Evolutionary conservation across 2,113 vertebrate genomes (phyloP).

Genomic region (Pseudorhombus dupliciocellatus): DNA sequence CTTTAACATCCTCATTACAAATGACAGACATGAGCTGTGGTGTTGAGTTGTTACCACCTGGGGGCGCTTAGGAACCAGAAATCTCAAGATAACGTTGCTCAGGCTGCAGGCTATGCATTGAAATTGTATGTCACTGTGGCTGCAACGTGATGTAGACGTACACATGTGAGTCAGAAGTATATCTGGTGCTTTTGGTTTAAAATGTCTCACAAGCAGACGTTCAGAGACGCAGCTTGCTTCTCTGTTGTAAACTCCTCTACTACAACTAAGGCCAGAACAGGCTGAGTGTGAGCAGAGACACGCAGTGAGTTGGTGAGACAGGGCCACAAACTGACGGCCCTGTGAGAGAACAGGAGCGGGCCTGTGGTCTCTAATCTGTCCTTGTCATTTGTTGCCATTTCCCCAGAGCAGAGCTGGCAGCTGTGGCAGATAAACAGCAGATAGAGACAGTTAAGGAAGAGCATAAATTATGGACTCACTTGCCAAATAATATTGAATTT

Average conservation of each 20-base stretch:
- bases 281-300: neutral
- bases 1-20: conserved; percentile 35
- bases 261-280: neutral
- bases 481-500: conserved; percentile 17
- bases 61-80: conserved; percentile 34
- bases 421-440: conserved; percentile 72
- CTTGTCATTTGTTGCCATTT: conserved; percentile 79
- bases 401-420: conserved; percentile 72
- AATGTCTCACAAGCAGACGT: neutral
- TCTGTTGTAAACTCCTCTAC: neutral
- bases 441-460: conserved; percentile 67
- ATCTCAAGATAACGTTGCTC: neutral
- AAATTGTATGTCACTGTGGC: neutral
- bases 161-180: neutral
- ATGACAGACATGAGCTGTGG: conserved; percentile 17
- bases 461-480: conserved; percentile 62
- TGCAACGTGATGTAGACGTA: neutral
- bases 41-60: conserved; percentile 39
- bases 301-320: conserved; percentile 15
- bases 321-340: conserved; percentile 59
- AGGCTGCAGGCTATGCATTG: neutral
- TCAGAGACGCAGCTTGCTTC: neutral
- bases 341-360: conserved; percentile 52
- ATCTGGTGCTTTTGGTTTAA: neutral
- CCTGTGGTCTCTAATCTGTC: conserved; percentile 82